Evolutionary conservation across 2,113 vertebrate species (phyloP).

Genomic region (Azemiops feae): DNA sequence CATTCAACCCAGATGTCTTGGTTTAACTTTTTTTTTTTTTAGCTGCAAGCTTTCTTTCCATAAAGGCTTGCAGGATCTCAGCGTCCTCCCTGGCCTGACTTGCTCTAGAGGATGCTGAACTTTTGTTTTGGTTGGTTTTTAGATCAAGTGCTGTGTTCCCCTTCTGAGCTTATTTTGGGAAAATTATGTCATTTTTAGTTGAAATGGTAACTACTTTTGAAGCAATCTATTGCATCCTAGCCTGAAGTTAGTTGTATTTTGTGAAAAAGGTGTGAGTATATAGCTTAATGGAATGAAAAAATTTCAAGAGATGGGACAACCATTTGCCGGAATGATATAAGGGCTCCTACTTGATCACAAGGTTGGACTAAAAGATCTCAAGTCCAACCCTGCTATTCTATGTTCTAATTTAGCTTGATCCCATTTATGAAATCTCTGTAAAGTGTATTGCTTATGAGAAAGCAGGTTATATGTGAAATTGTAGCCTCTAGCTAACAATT

Average conservation of each 20-base stretch:
- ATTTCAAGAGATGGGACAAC: not conserved
- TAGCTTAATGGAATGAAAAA: not conserved
- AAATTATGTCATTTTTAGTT: not conserved
- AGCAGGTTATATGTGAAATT: not conserved
- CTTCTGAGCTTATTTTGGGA: not conserved
- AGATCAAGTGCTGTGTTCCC: not conserved
- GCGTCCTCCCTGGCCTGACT: not conserved
- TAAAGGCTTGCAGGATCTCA: not conserved
- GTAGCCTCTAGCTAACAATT: not conserved
- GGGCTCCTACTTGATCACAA: not conserved
- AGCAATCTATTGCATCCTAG: not conserved
- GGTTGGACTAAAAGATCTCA: not conserved
- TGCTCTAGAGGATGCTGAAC: not conserved
- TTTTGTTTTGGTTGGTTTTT: not conserved
- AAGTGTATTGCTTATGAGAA: not conserved
- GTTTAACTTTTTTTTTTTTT: not conserved
- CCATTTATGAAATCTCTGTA: not conserved
- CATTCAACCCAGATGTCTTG: not conserved
- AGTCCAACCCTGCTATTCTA: not conserved
- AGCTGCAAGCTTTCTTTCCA: not conserved
- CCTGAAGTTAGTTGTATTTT: not conserved
- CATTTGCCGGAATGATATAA: not conserved
- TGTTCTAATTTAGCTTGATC: not conserved
- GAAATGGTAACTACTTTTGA: not conserved
- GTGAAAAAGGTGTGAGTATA: not conserved